Base-by-base conservation (phyloP, 1,140 invertebrate genomes). In the Drosophila pseudoobscura region DNA sequence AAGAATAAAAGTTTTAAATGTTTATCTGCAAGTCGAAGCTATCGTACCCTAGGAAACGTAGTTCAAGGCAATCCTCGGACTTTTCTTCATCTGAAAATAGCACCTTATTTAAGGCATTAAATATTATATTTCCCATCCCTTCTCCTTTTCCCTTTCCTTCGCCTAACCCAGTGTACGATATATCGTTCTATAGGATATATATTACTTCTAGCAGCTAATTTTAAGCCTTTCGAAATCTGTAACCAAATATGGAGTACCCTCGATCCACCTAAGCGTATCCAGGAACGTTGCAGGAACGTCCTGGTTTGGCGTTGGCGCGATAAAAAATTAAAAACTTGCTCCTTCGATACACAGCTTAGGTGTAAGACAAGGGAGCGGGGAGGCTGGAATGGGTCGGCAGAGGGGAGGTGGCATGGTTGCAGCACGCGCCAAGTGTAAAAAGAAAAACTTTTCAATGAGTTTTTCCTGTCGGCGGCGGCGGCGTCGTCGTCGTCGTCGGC, bases 291-390 rank as follows among this genome's bases (percentile, higher is more conserved):
- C 66, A 71, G 44, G 35, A 1, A 58, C 59, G 11, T 35, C 9
- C 35, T 3, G 35, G 35, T 35, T 50, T 76, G 68, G 56, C 47
- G 13, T 51, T 46, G 46, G 58, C 50, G 68, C 57, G 71, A 88
- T 88, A 88, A 83, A 90, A 88, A 84, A 90, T 90, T 88, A 85
- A 89, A 90, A 90, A 90, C 88, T 90, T 90, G 66, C 83, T 90
- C 88, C 88, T 82, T 75, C 80, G 57, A 70, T 76, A 69, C 68
- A 72, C 65, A 72, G 71, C 61, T 75, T 75, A 75, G 71, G 71
- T 75, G 53, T 73, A 46, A 54, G 29, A 31, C 7, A 22, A 22
- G 24, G 3, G 22, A 29, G 50, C 17, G n/a, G 6, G 35, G 47
- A 6, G 31, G 7, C 13, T 39, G 29, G 13, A 2, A 52, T 5